Base-by-base conservation (phyloP, 1,140 invertebrate species). In the Xylocopa sonorina region DNA sequence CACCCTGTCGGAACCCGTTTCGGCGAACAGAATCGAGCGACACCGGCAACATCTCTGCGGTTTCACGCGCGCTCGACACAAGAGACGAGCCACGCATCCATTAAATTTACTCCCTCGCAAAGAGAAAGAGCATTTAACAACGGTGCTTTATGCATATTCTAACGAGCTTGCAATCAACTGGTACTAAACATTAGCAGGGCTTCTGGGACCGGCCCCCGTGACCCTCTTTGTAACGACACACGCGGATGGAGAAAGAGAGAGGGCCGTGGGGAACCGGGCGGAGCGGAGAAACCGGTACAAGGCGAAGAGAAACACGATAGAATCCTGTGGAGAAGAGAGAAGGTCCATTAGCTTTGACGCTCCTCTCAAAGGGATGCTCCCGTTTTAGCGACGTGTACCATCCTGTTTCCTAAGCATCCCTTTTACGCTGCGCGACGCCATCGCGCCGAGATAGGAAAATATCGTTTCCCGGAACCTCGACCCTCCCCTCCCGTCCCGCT, bases 331-430 rank as follows among this genome's bases (percentile, higher is more conserved):
- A 51, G 69, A 81, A 83, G 84, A 87, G 88, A 78, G 82, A 64
- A 86, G 84, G 82, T 90, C 88, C 89, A 90, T 90, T 90, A 90
- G 89, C 89, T 90, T 90, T 90, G 89, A 89, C 89, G 89, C 87
- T 89, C 77, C 81, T 88, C 86, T 89, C 89, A 90, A 90, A 90
- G 87, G 86, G 89, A 87, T 86, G 84, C 81, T 87, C 67, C 83
- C 87, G 89, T 90, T 90, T 90, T 89, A 89, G 84, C 85, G 85
- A 88, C 89, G 87, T 88, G 78, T 90, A 90, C 89, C 85, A 80
- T 74, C 86, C 82, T 90, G 89, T 90, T 90, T 90, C 89, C 89
- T 90, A 89, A 90, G 88, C 89, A 90, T 84, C 85, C 83, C 89
- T 89, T 90, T 90, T 86, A 87, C 83, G 66, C 72, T 79, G 67